Evolutionary conservation across 2,797 vertebrate species (phyloP).

Genomic region (Hydrophis major): DNA sequence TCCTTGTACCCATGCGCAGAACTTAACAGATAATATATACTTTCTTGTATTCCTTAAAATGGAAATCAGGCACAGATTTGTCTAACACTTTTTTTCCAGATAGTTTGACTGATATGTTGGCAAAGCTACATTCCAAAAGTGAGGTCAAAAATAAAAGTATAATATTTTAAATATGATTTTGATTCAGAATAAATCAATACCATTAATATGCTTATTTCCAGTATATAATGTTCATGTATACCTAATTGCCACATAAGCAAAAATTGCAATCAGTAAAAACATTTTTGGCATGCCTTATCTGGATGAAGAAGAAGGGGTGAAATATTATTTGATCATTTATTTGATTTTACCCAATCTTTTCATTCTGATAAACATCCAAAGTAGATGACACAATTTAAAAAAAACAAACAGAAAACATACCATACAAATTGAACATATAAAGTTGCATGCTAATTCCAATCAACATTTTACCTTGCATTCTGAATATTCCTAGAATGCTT

Average conservation of each 20-base stretch:
- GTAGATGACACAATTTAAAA: neutral
- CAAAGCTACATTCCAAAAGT: neutral
- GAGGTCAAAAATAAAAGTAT: neutral
- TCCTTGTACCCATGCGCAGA: no score
- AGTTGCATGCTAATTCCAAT: neutral
- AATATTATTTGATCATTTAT: neutral
- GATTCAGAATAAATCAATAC: neutral
- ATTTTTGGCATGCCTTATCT: neutral
- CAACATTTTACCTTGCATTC: neutral
- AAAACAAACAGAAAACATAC: neutral
- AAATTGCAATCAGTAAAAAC: neutral
- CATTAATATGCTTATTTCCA: neutral
- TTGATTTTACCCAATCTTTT: neutral
- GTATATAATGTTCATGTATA: neutral
- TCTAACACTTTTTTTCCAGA: neutral
- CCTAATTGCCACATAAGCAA: neutral
- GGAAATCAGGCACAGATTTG: neutral
- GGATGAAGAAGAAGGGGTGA: neutral
- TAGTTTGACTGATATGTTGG: neutral
- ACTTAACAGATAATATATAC: neutral
- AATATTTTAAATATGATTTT: neutral
- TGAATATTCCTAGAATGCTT: neutral
- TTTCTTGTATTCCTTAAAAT: neutral
- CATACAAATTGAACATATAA: neutral
- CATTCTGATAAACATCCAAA: neutral